Conservation (phyloP, 2,797 vertebrate genomes). For the Mormyrops boulengeri region DNA sequence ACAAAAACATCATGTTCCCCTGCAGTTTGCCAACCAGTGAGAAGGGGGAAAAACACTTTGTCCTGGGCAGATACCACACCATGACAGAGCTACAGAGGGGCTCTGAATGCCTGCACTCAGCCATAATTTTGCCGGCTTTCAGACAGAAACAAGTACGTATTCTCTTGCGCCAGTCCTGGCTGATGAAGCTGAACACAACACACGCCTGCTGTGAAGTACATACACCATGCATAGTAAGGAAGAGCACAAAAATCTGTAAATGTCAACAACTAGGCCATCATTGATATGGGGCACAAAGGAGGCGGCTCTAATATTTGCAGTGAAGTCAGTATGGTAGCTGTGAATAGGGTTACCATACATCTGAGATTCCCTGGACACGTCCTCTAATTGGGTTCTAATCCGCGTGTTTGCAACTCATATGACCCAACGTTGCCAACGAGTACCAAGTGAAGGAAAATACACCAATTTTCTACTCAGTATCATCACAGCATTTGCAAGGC, state of each 20-base stretch:
- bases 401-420: background rate
- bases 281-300: background rate
- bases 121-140: background rate
- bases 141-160: background rate
- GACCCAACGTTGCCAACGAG: background rate
- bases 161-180: background rate
- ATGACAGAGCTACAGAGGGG: background rate
- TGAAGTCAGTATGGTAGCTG: background rate
- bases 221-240: background rate
- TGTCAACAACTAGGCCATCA: background rate
- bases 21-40: conserved; percentile 12
- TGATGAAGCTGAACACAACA: background rate
- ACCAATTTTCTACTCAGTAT: background rate
- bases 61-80: conserved; percentile 4
- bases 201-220: background rate
- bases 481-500: too few relatives aligned
- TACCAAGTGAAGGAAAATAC: background rate
- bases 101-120: background rate
- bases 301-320: background rate
- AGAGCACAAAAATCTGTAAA: background rate
- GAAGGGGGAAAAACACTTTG: conserved; percentile 12
- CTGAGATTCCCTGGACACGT: background rate
- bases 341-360: background rate
- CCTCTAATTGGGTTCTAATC: background rate
- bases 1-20: conserved; percentile 18